Base-by-base conservation (phyloP, 1,140 invertebrate genomes). In the Drosophila kanapiae region DNA sequence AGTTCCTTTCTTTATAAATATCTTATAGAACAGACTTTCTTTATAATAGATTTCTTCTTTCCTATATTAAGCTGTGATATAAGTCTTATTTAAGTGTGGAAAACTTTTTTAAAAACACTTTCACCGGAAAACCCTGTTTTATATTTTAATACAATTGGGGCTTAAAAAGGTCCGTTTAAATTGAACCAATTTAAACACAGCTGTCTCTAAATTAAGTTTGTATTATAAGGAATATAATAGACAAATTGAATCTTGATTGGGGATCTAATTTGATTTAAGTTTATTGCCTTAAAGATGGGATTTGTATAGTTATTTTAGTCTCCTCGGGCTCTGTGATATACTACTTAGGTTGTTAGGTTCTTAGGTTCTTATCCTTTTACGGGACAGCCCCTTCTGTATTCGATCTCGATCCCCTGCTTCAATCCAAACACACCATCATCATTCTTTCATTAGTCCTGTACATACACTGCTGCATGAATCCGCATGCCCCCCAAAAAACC, bases 381-480 rank as follows among this genome's bases (percentile, higher is more conserved):
- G 18, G 8, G 53, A 38, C 13, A 56, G 53, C 35, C 5, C 35
- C 35, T 56, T 56, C 35, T 56, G 53, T 38, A 56, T 33, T 27
- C 53, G 4, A 60, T 18, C 29, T 60, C 14, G 11, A 43, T 43
- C 38, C 62, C 37, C 37, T 35, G 62, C 33, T 61, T 54, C 59
- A 62, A 54, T 42, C 7, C 9, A 45, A 33, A 18, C 8, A 27
- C 51, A 53, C 16, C 56, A 62, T 9, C 18, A 33, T 62, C 57
- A 65, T 43, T 29, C 3, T 57, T 57, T 62, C 62, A 65, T 65
- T 43, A 5, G 14, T 23, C 37, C 29, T 56, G 45, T 59, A 57
- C 14, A 45, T 63, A 69, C 35, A 65, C n/a, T 35, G 48, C 6
- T 76, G 53, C 57, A 57, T 72, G 53, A 65, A 58, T 29, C 27